Conservation (phyloP, 2,797 vertebrate genomes). For the Momotus momota region DNA sequence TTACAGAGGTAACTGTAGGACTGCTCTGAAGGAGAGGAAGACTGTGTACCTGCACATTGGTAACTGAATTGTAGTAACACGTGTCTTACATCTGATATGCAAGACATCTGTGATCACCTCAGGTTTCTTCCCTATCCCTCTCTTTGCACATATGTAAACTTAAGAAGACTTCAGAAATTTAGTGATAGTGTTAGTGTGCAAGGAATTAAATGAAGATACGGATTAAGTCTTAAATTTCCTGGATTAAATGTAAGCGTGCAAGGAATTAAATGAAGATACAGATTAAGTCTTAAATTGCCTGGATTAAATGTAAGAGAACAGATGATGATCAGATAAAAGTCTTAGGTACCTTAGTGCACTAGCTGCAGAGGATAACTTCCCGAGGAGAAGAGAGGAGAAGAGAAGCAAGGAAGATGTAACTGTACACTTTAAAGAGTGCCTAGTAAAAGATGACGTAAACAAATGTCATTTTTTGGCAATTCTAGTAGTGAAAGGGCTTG, state of each 20-base stretch:
- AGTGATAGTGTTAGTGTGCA: neutral
- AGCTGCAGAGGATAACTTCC: neutral
- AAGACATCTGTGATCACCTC: neutral
- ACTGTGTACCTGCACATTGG: neutral
- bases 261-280: neutral
- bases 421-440: neutral
- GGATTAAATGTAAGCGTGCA: neutral
- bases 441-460: neutral
- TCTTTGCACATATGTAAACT: neutral
- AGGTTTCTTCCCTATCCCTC: neutral
- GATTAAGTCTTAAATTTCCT: neutral
- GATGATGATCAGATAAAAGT: neutral
- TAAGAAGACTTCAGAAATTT: neutral
- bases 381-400: too few species aligned
- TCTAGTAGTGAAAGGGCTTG: neutral
- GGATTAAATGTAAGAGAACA: neutral
- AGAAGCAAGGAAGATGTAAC: neutral
- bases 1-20: neutral
- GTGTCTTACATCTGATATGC: neutral
- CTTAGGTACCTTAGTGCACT: neutral
- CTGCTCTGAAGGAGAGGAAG: neutral
- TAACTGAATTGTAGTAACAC: neutral
- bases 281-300: neutral
- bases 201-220: neutral
- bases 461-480: fast-evolving